Percentiles rank a stretch among this genome's conserved stretches.
These are phyloP conservation scores for Samia ricini DNA, from an alignment of 1,140 invertebrate species.

Conservation along the genomic window DNA sequence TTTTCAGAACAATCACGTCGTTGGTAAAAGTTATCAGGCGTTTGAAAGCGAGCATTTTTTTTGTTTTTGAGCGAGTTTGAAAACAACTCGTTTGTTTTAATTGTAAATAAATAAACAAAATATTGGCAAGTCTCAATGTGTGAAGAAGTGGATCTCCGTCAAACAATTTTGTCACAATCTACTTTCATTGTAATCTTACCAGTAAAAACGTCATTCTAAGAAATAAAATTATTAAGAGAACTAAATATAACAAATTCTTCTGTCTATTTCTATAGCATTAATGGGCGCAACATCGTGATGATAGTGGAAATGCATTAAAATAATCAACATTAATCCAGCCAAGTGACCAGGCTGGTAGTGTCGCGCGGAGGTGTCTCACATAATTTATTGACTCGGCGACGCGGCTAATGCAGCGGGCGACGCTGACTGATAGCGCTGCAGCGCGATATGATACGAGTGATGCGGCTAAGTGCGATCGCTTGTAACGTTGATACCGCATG, in stretches of 20 bases:
- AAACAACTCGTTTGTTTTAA: no score
- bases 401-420: constrained; percentile 67
- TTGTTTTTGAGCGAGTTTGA: no score
- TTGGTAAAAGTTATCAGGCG: no score
- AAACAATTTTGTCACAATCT: no score
- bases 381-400: constrained; percentile 69
- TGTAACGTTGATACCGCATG: constrained; percentile 61
- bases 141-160: no score
- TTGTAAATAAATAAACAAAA: no score
- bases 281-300: neutral
- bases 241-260: neutral
- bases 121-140: no score
- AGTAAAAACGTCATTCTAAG: neutral
- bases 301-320: constrained; percentile 21
- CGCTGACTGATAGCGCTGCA: constrained; percentile 68
- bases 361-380: constrained; percentile 46
- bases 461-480: constrained; percentile 71
- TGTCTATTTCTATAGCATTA: neutral
- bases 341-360: constrained; percentile 52
- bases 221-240: neutral
- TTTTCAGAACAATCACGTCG: no score
- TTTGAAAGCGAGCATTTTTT: no score
- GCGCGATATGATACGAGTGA: constrained; percentile 61
- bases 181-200: no score
- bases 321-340: constrained; percentile 33